Base-by-base conservation (phyloP, 2,888 invertebrate genomes). In the Sinohyriopsis cumingii region DNA sequence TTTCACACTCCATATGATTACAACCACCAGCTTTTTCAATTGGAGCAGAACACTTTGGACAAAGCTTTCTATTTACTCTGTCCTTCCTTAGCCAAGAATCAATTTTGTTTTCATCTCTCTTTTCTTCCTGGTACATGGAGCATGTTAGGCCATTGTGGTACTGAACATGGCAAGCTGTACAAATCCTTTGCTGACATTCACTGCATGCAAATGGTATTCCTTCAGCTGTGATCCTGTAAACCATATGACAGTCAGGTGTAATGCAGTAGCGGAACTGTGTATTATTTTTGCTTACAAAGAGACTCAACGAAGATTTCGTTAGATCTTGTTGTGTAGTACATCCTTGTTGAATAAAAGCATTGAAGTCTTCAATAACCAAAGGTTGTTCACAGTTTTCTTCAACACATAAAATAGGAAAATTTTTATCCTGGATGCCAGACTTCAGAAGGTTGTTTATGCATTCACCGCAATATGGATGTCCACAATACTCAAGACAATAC, bases 11-110 rank as follows among this genome's bases (percentile, higher is more conserved):
- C 82, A 88, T 82, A 45, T 84, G 84, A 55, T 86, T 78, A 75
- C 87, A 88, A 1, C 88, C 88, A 54, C 68, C 82, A 59, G 65
- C 78, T 59, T 87, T 88, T 67, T 87, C 84, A 53, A 88, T 85
- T 0, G 75, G 75, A 19, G 66, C 55, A 0, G 68, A 65, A 67
- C 88, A 88, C 20, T 75, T 77, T 15, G 88, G 87, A 72, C 88
- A 88, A 0, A 63, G 56, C 64, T 80, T 83, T 19, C 85, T 68
- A 18, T 79, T 79, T 1, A 65, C 22, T 3, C 79, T 72, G 56
- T 86, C 80, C 12, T 68, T 71, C 22, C 56, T 53, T 22, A 83
- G 24, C 86, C 86, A 87, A 28, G 65, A 60, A 15, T 77, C 65
- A 9, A 85, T 25, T 5, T 63, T 63, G 12, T 66, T 66, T 15